Evolutionary conservation across 2,113 vertebrate species (phyloP).

Genomic region (Hippolais icterina): DNA sequence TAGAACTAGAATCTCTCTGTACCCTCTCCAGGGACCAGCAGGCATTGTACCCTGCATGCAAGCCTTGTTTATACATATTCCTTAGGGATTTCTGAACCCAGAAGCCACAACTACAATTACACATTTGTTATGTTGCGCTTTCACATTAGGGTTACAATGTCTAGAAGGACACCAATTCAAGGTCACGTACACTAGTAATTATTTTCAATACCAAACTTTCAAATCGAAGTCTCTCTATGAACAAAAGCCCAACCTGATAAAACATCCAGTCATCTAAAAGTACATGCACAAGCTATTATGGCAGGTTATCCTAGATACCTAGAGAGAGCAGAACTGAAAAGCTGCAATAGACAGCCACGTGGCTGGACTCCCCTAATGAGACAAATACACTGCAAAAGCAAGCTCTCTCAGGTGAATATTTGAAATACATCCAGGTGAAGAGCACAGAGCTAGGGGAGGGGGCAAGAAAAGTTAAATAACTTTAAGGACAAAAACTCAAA

Average conservation of each 20-base stretch:
- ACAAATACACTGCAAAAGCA: neutral
- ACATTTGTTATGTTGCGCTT: neutral
- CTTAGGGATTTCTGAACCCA: neutral
- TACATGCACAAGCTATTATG: neutral
- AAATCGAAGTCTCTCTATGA: neutral
- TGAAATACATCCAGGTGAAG: neutral
- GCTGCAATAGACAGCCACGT: neutral
- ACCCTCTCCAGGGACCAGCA: neutral
- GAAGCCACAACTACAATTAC: neutral
- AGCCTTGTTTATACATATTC: neutral
- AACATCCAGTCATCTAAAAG: neutral
- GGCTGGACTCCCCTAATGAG: neutral
- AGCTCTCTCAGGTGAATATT: neutral
- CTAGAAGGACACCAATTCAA: neutral
- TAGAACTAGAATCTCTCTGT: neutral
- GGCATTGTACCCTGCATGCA: neutral
- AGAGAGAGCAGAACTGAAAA: neutral
- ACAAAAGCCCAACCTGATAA: neutral
- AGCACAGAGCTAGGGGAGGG: neutral
- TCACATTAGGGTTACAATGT: neutral
- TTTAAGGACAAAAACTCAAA: neutral
- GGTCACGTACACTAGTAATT: neutral
- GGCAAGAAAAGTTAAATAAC: neutral
- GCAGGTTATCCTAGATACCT: neutral
- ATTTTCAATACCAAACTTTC: neutral